A percentile compares a stretch with the other conserved stretches of the same genome.
phyloP scores from a whole-genome alignment of 2,113 vertebrate species.

The Leptodactylus fuscus region DNA sequence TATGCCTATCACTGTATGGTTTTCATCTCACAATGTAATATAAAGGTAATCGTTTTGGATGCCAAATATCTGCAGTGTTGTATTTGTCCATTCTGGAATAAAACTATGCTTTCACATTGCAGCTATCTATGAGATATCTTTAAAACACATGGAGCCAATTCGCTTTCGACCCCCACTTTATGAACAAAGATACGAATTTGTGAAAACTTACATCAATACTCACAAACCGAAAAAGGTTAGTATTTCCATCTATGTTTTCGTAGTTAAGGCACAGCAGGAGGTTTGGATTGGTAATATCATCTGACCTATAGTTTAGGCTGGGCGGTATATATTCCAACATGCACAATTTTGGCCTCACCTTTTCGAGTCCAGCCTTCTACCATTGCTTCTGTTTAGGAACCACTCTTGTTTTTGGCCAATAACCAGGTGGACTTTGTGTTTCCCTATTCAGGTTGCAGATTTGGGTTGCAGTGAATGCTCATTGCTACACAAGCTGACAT shows the following conservation, averaged over 20 bases:
- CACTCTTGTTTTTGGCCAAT: background rate
- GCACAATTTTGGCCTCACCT: too few species aligned
- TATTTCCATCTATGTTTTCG: conserved; percentile 49
- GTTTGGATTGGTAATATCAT: background rate
- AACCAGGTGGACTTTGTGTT: background rate
- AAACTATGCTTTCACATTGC: background rate
- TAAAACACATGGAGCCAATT: conserved; percentile 44
- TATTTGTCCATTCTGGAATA: too few species aligned
- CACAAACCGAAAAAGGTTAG: conserved; percentile 85
- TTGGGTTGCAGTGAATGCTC: conserved; percentile 86
- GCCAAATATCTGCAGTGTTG: too few species aligned
- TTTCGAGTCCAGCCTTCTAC: too few species aligned
- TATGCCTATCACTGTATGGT: too few species aligned
- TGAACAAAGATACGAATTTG: conserved; percentile 83
- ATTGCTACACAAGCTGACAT: conserved; percentile 84
- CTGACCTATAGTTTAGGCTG: background rate
- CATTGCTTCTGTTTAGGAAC: too few species aligned
- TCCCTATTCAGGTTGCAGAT: conserved; percentile 83
- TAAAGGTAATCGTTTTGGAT: too few species aligned
- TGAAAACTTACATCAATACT: conserved; percentile 81
- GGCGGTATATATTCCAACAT: background rate
- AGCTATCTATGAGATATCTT: background rate
- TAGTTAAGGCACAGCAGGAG: background rate
- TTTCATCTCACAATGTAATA: too few species aligned
- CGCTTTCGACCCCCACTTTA: conserved; percentile 84